Evolutionary conservation across 2,888 invertebrate species (phyloP).

Genomic region (Philhelius pedissequus): DNA sequence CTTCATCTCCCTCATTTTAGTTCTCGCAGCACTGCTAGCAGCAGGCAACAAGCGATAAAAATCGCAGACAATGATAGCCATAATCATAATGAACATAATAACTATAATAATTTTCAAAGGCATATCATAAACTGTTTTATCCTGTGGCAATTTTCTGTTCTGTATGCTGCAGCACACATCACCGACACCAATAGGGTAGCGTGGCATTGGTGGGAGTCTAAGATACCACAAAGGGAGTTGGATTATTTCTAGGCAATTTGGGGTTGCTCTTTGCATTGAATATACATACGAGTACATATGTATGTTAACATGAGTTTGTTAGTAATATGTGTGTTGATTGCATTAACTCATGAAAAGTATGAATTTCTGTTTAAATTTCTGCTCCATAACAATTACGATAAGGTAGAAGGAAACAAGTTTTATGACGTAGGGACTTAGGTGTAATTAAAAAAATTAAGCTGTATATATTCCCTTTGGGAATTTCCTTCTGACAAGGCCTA

Average conservation of each 20-base stretch:
- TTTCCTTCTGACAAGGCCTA: neutral
- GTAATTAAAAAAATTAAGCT: neutral
- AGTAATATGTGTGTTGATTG: constrained; percentile 40
- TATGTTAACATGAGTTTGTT: neutral
- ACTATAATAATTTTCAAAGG: constrained; percentile 65
- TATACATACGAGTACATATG: neutral
- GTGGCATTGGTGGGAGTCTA: neutral
- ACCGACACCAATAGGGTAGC: too few species aligned
- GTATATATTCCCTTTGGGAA: too few species aligned
- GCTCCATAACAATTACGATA: constrained; percentile 31
- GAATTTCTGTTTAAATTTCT: constrained; percentile 43
- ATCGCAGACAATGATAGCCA: constrained; percentile 65
- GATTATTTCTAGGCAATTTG: constrained; percentile 33
- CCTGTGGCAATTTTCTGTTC: constrained; percentile 47
- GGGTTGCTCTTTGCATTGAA: neutral
- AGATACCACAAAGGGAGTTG: neutral
- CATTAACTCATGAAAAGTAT: constrained; percentile 45
- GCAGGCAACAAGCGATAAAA: constrained; percentile 64
- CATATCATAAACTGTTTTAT: constrained; percentile 65
- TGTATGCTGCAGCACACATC: neutral
- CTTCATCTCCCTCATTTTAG: too few species aligned
- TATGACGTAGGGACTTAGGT: neutral
- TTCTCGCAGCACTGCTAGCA: neutral
- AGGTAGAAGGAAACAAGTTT: neutral
- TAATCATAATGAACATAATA: constrained; percentile 67